Percentiles rank a stretch among this genome's conserved stretches.
Conservation (phyloP, 2,113 vertebrate genomes). For the Dromaius novaehollandiae region DNA sequence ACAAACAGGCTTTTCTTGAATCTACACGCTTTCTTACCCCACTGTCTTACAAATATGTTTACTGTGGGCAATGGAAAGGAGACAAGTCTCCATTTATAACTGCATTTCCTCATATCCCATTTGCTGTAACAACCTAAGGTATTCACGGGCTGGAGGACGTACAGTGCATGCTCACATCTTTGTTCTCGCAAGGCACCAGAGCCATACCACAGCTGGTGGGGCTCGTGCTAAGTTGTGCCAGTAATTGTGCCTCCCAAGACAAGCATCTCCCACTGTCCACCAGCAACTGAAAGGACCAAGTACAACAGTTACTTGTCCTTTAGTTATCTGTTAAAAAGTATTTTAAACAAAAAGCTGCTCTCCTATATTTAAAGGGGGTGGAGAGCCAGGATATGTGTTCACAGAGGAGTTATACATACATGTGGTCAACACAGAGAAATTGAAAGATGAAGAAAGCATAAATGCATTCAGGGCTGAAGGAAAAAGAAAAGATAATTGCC, state of each 20-base stretch:
- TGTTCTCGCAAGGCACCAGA: not conserved
- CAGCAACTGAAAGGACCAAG: not conserved
- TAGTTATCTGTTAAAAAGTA: not conserved
- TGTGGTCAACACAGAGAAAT: not conserved
- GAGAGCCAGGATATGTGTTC: not conserved
- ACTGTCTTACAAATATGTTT: slow-evolving; percentile 60
- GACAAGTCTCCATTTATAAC: slow-evolving; percentile 52
- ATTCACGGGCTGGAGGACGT: slow-evolving; percentile 17
- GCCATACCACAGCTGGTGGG: slow-evolving; percentile 5
- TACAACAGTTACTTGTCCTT: slow-evolving; percentile 8
- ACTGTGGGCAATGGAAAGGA: slow-evolving; percentile 58
- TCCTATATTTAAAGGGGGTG: not conserved
- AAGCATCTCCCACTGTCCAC: slow-evolving; percentile 10
- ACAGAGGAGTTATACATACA: not conserved
- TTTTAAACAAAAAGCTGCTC: not conserved
- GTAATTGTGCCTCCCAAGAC: slow-evolving; percentile 48
- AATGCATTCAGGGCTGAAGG: not conserved
- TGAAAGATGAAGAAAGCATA: not conserved
- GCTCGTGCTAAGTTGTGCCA: slow-evolving; percentile 41
- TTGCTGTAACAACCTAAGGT: slow-evolving; percentile 38
- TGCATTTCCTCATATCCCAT: not conserved
- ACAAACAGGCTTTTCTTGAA: slow-evolving; percentile 53
- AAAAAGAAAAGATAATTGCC: not conserved
- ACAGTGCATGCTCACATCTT: slow-evolving; percentile 33
- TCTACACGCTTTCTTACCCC: slow-evolving; percentile 34